Percentiles rank a stretch among this genome's conserved stretches.
phyloP scores from a whole-genome alignment of 1,140 invertebrate species.

The Amyelois transitella region DNA sequence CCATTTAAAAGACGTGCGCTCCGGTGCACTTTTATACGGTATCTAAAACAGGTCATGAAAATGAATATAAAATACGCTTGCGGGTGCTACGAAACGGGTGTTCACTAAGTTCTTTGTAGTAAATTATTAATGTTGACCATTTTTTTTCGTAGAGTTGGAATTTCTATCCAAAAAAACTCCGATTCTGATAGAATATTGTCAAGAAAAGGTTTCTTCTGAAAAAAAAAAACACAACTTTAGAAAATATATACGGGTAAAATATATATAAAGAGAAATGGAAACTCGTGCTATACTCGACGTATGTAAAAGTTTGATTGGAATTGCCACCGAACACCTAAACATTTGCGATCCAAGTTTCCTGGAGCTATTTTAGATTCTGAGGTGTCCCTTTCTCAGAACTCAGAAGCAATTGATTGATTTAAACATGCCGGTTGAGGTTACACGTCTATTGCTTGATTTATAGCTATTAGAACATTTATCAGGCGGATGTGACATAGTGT shows the following conservation, averaged over 20 bases:
- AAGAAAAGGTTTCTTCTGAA: background rate
- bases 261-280: too few species aligned
- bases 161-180: too few species aligned
- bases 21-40: background rate
- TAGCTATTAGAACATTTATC: too few species aligned
- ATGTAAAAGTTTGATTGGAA: background rate
- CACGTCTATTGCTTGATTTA: too few species aligned
- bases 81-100: background rate
- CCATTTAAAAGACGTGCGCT: background rate
- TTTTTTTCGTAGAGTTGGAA: background rate
- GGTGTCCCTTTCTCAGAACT: background rate
- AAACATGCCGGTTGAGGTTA: too few species aligned
- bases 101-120: background rate
- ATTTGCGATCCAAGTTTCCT: background rate
- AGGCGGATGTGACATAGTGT: too few species aligned
- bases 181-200: background rate
- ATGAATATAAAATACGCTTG: background rate
- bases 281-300: too few species aligned
- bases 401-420: too few species aligned
- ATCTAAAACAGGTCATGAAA: background rate
- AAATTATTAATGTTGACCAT: background rate
- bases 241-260: too few species aligned
- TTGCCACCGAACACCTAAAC: background rate
- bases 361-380: background rate
- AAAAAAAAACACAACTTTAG: too few species aligned